Base-by-base conservation (phyloP, 2,797 vertebrate species). In the Dendrocincla fuliginosa region DNA sequence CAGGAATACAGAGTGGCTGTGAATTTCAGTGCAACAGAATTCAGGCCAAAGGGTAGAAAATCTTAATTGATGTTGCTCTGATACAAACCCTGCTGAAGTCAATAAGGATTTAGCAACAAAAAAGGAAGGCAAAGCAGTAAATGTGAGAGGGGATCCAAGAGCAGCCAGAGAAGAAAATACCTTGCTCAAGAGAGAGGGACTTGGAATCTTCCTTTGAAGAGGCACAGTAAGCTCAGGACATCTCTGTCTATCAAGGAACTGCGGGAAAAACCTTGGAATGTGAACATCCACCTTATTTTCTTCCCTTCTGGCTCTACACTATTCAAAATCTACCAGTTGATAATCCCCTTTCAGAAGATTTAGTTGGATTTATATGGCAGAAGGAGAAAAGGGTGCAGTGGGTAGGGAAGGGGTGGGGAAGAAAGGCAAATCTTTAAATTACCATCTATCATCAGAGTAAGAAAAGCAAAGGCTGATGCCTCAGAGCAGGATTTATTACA, bases 261-360 rank as follows among this genome's bases (percentile, higher is more conserved):
- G 7, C 19, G 2, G n/a, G 47, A 32, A 37, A 74, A n/a, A 1
- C 17, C 70, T 83, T 59, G 55, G 44, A 33, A 74, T 47, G 76
- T 32, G 68, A 83, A 80, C 16, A 42, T 39, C 50, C 59, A 78
- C 86, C 42, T 84, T 39, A 46, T 39, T 94, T 92, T 61, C 77
- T 87, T 92, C 60, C 71, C 24, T 89, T 84, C 53, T 5, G 32
- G 68, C 64, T 81, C 68, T 22, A 5, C 11, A 11, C 19, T 4
- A 13, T 41, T 77, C 33, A 64, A 74, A 95, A 75, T 50, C 91
- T 18, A 63, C 59, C 39, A 10, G 82, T 37, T 59, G 65, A 20
- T 80, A 74, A 87, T 91, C 87, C 94, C 94, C 82, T 96, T 91
- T 90, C 65, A 42, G 91, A 67, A 93, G 89, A 84, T 92, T 96